Conservation (phyloP, 1,140 invertebrate species). For the Idris sp. region DNA sequence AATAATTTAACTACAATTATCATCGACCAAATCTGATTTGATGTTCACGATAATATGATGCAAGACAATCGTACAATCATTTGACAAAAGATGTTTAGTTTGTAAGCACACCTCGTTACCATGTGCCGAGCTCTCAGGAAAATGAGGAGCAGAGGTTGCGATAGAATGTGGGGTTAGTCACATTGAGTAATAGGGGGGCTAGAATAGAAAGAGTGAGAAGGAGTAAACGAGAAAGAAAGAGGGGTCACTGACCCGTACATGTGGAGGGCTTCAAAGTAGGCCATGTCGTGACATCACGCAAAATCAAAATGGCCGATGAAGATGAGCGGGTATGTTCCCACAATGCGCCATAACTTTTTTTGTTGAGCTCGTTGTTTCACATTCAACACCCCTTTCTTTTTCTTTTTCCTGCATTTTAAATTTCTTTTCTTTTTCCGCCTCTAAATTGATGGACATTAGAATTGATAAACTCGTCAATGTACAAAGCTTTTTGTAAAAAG, state of each 20-base stretch:
- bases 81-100: constrained; percentile 11
- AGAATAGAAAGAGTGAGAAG: constrained; percentile 36
- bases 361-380: constrained; percentile 36
- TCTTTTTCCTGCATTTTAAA: constrained; percentile 9
- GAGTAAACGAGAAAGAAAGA: constrained; percentile 25
- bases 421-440: constrained; percentile 11
- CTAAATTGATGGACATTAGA: constrained; percentile 3
- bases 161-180: constrained; percentile 30
- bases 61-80: too few species aligned
- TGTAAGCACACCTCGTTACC: constrained; percentile 9
- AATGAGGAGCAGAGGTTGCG: constrained; percentile 43
- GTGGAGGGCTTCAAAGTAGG: constrained; percentile 54
- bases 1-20: too few species aligned
- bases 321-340: constrained; percentile 49
- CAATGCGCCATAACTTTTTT: constrained; percentile 46
- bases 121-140: constrained; percentile 27
- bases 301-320: constrained; percentile 54
- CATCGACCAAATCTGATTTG: too few species aligned
- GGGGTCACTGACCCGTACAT: constrained; percentile 51
- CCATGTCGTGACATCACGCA: constrained; percentile 54
- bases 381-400: constrained; percentile 38
- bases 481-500: too few species aligned
- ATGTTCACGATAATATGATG: too few species aligned
- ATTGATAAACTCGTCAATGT: neutral
- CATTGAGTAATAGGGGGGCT: constrained; percentile 47